A percentile compares a stretch with the other conserved stretches of the same genome.
These are phyloP conservation scores for Emydura subglobosa DNA, from an alignment of 2,113 vertebrate species.

Conservation along the genomic window DNA sequence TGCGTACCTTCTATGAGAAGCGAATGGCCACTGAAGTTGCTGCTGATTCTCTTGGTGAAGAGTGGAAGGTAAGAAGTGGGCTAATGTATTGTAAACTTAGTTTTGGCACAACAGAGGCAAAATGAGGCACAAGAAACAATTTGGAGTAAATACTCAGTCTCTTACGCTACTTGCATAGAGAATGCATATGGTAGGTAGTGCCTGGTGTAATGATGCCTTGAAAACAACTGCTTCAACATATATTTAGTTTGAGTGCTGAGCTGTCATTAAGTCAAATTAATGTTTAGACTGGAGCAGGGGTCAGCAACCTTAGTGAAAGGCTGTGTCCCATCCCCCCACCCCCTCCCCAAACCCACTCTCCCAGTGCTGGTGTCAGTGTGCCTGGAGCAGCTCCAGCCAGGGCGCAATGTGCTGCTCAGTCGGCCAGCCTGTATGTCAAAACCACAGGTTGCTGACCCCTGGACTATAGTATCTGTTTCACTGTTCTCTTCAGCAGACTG, in stretches of 20 bases:
- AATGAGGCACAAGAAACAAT: neutral
- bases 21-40: constrained; percentile 96
- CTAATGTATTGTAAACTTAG: neutral
- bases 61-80: constrained; percentile 91
- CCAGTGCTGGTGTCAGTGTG: too few relatives aligned
- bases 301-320: too few relatives aligned
- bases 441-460: too few relatives aligned
- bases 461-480: neutral
- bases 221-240: neutral
- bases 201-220: neutral
- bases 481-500: neutral
- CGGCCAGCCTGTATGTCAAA: too few relatives aligned
- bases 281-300: too few relatives aligned
- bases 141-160: neutral
- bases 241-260: neutral
- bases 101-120: too few relatives aligned
- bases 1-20: constrained; percentile 97
- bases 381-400: too few relatives aligned
- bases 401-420: too few relatives aligned
- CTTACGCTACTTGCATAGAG: neutral
- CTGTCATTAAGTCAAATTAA: neutral
- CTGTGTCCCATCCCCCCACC: too few relatives aligned
- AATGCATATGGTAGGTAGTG: neutral
- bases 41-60: constrained; percentile 94
- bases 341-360: too few relatives aligned